Evolutionary conservation across 2,113 vertebrate species (phyloP).

Genomic region (Grantiella picta): DNA sequence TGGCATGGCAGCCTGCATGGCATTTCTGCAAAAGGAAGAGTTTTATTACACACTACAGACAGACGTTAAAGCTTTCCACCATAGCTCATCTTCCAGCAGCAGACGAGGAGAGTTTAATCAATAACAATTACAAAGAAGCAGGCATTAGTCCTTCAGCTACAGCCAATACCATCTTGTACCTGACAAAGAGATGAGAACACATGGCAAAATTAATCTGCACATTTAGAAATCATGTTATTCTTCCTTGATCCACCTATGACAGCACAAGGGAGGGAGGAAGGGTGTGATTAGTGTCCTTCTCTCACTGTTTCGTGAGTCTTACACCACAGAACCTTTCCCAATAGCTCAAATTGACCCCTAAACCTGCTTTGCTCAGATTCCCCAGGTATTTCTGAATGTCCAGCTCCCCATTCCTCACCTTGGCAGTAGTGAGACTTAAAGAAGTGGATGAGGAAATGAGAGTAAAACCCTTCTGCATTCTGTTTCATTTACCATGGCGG

Average conservation of each 20-base stretch:
- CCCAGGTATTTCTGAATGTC: not conserved
- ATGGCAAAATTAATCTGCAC: not conserved
- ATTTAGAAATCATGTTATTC: not conserved
- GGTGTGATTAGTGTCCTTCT: not conserved
- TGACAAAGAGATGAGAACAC: not conserved
- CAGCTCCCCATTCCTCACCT: not conserved
- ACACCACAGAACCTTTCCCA: not conserved
- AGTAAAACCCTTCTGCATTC: not conserved
- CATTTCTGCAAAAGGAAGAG: not conserved
- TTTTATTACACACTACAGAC: not conserved
- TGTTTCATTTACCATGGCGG: not conserved
- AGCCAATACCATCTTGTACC: not conserved
- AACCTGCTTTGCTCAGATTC: not conserved
- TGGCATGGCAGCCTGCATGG: not conserved
- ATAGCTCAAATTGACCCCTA: not conserved
- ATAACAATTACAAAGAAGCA: not conserved
- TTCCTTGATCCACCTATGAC: not conserved
- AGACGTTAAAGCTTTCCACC: not conserved
- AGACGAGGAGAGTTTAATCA: not conserved
- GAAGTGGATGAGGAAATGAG: not conserved
- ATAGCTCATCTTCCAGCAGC: not conserved
- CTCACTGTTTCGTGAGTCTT: not conserved
- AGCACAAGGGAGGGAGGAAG: not conserved
- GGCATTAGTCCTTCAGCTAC: not conserved
- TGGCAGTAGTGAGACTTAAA: not conserved